Evolutionary conservation across 1,140 invertebrate genomes (phyloP).

Genomic region (Lordiphosa clarofinis): DNA sequence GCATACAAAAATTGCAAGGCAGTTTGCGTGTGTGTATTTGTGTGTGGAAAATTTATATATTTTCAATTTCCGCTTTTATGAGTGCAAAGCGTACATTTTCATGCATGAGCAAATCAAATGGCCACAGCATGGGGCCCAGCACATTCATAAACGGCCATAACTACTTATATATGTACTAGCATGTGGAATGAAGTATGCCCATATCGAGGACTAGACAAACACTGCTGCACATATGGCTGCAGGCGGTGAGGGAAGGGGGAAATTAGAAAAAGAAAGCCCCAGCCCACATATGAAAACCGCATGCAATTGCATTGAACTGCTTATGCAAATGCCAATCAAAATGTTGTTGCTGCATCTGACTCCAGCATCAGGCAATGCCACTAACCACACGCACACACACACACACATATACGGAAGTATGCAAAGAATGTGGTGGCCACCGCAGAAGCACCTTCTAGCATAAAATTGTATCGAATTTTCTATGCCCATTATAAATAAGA

Average conservation of each 20-base stretch:
- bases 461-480: no score
- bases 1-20: conserved; percentile 5
- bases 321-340: conserved; percentile 76
- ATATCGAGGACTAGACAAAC: conserved; percentile 22
- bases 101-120: conserved; percentile 67
- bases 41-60: conserved; percentile 61
- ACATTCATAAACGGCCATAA: conserved; percentile 56
- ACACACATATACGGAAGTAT: conserved; percentile 11
- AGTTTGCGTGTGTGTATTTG: conserved; percentile 19
- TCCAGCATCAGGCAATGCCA: background rate
- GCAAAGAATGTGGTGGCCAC: conserved; percentile 20
- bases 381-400: conserved; percentile 8
- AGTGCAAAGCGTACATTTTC: conserved; percentile 61
- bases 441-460: conserved; percentile 19
- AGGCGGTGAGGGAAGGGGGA: conserved; percentile 11
- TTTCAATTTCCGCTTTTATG: conserved; percentile 72
- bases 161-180: conserved; percentile 33
- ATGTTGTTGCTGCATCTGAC: conserved; percentile 38
- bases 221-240: conserved; percentile 27
- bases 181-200: background rate
- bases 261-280: conserved; percentile 3
- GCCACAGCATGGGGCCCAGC: conserved; percentile 17
- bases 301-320: conserved; percentile 71
- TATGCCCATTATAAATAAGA: no score
- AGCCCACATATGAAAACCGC: conserved; percentile 11